Evolutionary conservation across 2,888 invertebrate species (phyloP).

Genomic region (Megalurothrips usitatus): DNA sequence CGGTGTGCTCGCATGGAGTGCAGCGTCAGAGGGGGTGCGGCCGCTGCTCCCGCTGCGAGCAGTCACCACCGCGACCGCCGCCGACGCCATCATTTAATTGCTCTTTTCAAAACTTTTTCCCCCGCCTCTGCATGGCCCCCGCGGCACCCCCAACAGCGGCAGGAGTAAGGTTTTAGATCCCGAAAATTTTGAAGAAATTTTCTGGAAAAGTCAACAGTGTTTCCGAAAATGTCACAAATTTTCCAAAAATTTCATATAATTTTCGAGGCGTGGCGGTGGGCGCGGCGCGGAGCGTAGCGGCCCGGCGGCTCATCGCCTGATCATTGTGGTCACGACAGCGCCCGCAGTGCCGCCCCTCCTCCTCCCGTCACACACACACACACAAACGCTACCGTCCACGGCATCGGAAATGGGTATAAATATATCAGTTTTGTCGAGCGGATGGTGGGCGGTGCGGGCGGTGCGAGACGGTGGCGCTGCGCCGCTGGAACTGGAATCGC

Average conservation of each 20-base stretch:
- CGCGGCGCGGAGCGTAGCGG: background rate
- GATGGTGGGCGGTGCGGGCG: too few relatives aligned
- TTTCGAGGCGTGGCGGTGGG: background rate
- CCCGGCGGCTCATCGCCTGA: background rate
- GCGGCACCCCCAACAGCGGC: background rate
- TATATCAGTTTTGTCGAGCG: too few relatives aligned
- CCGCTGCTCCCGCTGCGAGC: background rate
- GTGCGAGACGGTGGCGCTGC: too few relatives aligned
- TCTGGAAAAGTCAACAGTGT: too few relatives aligned
- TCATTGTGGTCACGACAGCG: background rate
- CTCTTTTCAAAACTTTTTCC: background rate
- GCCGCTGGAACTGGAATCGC: too few relatives aligned
- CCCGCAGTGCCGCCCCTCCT: background rate
- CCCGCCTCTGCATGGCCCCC: background rate
- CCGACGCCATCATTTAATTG: conserved; percentile 18
- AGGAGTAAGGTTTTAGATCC: too few relatives aligned
- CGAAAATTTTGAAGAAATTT: too few relatives aligned
- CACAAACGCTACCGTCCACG: background rate
- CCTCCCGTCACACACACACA: background rate
- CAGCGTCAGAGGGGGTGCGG: background rate
- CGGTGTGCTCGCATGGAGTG: background rate
- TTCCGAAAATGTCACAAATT: too few relatives aligned
- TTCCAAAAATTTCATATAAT: too few relatives aligned
- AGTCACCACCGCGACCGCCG: background rate
- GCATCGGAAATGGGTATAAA: too few relatives aligned